Conservation (phyloP, 2,888 invertebrate genomes). For the Marronus borbonicus region DNA sequence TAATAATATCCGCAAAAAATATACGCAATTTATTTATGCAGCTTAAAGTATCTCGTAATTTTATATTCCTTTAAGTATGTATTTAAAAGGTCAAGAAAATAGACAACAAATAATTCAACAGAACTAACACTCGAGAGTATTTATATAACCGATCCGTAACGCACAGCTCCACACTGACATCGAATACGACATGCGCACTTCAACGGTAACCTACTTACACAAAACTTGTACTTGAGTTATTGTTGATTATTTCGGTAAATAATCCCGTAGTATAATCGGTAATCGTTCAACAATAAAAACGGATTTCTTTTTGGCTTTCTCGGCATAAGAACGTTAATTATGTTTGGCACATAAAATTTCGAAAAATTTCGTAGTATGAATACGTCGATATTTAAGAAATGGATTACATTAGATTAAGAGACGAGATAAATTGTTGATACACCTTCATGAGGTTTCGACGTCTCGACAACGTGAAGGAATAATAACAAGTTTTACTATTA, state of each 20-base stretch:
- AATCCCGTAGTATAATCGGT: slow-evolving; percentile 29
- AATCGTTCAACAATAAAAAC: slow-evolving; percentile 16
- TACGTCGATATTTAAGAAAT: slow-evolving; percentile 6
- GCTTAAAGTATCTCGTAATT: too few relatives aligned
- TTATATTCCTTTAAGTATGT: neutral
- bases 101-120: neutral
- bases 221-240: slow-evolving; percentile 47
- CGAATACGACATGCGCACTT: slow-evolving; percentile 28
- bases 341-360: slow-evolving; percentile 24
- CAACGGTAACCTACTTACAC: slow-evolving; percentile 17
- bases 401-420: neutral
- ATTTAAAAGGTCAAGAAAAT: neutral
- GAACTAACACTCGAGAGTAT: neutral
- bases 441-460: too few relatives aligned
- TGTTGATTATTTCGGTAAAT: slow-evolving; percentile 42
- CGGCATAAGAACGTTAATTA: slow-evolving; percentile 6
- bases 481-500: neutral
- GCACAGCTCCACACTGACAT: neutral
- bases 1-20: too few relatives aligned
- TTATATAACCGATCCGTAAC: slow-evolving; percentile 7
- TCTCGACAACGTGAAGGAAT: neutral
- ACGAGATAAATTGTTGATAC: neutral
- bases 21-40: too few relatives aligned
- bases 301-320: neutral
- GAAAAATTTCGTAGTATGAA: slow-evolving; percentile 15